phyloP scores from a whole-genome alignment of 2,797 vertebrate genomes.

The Pagetopsis macropterus region DNA sequence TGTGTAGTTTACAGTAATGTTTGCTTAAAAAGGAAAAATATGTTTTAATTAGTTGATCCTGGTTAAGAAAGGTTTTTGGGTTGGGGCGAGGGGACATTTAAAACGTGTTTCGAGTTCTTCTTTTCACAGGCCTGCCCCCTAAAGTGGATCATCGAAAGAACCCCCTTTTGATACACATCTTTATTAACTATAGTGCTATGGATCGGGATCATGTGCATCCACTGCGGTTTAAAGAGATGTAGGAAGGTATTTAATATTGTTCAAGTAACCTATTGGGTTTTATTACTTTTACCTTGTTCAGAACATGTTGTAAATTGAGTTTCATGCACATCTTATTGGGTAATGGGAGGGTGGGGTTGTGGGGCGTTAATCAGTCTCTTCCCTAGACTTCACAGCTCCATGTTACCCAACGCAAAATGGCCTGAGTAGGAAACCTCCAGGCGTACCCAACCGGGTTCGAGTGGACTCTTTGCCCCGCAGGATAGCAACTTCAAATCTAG shows the following conservation, averaged over 20 bases:
- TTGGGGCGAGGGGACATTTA: constrained; percentile 64
- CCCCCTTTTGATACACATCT: constrained; percentile 60
- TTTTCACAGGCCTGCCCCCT: constrained; percentile 81
- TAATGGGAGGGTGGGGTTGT: constrained; percentile 63
- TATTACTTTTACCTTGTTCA: constrained; percentile 19
- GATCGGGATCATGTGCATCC: constrained; percentile 66
- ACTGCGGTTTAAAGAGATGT: constrained; percentile 68
- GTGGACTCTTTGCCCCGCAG: constrained; percentile 74
- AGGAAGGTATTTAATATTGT: constrained; percentile 79
- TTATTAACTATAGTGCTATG: constrained; percentile 65
- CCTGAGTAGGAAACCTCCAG: constrained; percentile 74
- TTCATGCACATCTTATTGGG: constrained; percentile 37
- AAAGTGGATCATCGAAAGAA: constrained; percentile 72
- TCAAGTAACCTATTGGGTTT: constrained; percentile 34
- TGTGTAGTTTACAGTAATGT: constrained; percentile 22
- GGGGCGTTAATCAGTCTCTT: constrained; percentile 83
- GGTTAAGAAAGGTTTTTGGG: constrained; percentile 10
- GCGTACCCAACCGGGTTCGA: constrained; percentile 63
- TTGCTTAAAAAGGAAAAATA: constrained; percentile 12
- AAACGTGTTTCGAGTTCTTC: constrained; percentile 81
- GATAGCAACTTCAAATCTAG: constrained; percentile 77
- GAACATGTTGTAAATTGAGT: constrained; percentile 42
- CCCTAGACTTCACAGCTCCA: constrained; percentile 86
- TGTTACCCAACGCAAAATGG: constrained; percentile 66
- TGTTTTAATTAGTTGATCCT: constrained; percentile 19